Percentiles rank a stretch among this genome's conserved stretches.
phyloP scores from a whole-genome alignment of 2,888 invertebrate genomes.

The Atrina japonica region DNA sequence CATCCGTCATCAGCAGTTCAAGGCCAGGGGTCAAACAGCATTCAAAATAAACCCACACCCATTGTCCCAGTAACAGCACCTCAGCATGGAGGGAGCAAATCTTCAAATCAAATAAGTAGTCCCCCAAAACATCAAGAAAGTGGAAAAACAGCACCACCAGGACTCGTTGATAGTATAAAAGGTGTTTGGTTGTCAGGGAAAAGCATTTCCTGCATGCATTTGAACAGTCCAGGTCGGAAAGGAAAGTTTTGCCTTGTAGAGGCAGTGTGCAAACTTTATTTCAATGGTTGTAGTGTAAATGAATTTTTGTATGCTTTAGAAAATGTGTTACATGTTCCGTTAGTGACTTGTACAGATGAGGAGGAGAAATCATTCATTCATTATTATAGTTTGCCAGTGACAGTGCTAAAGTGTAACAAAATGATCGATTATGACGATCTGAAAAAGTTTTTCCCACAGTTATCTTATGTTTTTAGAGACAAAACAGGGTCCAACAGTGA shows the following conservation, averaged over 20 bases:
- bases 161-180: conserved; percentile 56
- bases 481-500: conserved; percentile 44
- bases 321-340: conserved; percentile 70
- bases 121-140: conserved; percentile 3
- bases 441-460: conserved; percentile 72
- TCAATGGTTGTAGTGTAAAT: conserved; percentile 71
- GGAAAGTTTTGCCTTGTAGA: conserved; percentile 76
- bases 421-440: conserved; percentile 74
- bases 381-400: conserved; percentile 76
- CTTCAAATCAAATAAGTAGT: neutral
- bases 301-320: conserved; percentile 75
- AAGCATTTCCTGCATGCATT: conserved; percentile 75
- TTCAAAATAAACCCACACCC: neutral
- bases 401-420: conserved; percentile 75
- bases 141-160: conserved; percentile 27
- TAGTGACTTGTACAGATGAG: conserved; percentile 69
- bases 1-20: too few species aligned
- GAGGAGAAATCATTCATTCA: conserved; percentile 77
- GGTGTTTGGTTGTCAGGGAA: conserved; percentile 73
- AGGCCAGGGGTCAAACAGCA: neutral
- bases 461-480: conserved; percentile 73
- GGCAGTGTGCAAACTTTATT: conserved; percentile 76
- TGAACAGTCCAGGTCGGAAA: conserved; percentile 53
- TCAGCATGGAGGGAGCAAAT: neutral
- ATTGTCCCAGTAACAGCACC: conserved; percentile 1